Evolutionary conservation across 2,888 invertebrate genomes (phyloP), one percentile per base, ranked within the genome.

Genomic region (Athalia cordata): DNA sequence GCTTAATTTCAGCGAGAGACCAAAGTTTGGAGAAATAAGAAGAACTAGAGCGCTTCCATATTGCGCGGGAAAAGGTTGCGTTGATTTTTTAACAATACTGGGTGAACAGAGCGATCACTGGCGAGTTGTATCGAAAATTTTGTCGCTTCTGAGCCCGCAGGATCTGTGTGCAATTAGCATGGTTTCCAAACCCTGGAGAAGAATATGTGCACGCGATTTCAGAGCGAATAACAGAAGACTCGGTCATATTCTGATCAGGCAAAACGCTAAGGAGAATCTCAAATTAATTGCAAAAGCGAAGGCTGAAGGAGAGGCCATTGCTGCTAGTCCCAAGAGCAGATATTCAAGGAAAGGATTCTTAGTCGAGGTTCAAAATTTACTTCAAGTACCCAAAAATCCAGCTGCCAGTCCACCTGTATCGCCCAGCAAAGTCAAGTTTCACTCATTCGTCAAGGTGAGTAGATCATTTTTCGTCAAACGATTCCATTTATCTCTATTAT

Each of bases 351-450:
- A 87, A 79, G 88, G 88, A 2, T 84, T 83, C 68, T 83, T 89
- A 2, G 57, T 87, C n/a, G 86, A 86, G 29, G 88, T 90, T 52
- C 87, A 89, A 64, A 90, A 90, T 80, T 81, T 89, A 29, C 78
- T 88, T 0, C 83, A 84, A 49, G 80, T 80, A 3, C 85, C 86
- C 1, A 80, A 81, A 4, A 83, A 84, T 11, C 29, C 29, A 29
- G 78, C 72, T 62, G 74, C 82, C 8, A 90, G 91, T 81, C 91
- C 91, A 43, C 90, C 91, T 1, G 90, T 90, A 6, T 90, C 90
- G 4, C 91, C 91, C 0, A 88, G 89, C 80, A 91, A 90, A 87
- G 85, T 88, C 74, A 89, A 90, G 77, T 91, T 91, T 78, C 89
- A 90, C 68, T 89, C 90, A 2, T 91, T 89, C 76, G 88, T 90